Conservation (phyloP, 2,113 vertebrate genomes). For the Halichoeres trimaculatus region DNA sequence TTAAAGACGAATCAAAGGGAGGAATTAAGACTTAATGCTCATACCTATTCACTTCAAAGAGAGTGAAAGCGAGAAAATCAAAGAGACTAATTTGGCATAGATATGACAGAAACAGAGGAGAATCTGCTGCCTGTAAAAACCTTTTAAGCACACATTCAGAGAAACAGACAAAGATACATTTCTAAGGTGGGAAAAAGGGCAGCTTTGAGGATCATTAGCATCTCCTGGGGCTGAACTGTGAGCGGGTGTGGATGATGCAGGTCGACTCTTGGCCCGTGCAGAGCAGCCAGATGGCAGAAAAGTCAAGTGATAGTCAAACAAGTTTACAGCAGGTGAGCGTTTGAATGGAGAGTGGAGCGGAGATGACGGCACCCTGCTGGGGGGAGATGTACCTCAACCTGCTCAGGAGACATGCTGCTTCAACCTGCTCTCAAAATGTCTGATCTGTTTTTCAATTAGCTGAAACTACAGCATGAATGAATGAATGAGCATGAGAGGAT, state of each 20-base stretch:
- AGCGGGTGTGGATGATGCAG: constrained; percentile 25
- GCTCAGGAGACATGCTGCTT: constrained; percentile 27
- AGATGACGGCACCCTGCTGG: constrained; percentile 55
- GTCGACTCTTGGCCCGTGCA: constrained; percentile 37
- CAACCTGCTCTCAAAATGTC: constrained; percentile 16
- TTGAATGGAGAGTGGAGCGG: constrained; percentile 57
- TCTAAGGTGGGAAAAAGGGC: neutral
- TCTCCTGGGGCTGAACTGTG: constrained; percentile 46
- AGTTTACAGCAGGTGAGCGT: constrained; percentile 65
- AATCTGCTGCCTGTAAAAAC: constrained; percentile 23
- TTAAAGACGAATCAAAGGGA: constrained; percentile 23
- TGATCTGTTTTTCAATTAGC: constrained; percentile 12
- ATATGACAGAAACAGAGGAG: constrained; percentile 41
- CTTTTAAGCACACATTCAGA: constrained; percentile 10
- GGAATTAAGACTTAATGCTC: constrained; percentile 52
- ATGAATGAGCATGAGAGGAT: neutral
- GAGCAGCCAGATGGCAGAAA: constrained; percentile 69
- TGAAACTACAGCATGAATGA: neutral
- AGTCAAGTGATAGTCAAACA: constrained; percentile 72
- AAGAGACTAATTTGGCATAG: constrained; percentile 33
- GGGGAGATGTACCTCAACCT: constrained; percentile 33
- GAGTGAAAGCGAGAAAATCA: constrained; percentile 52
- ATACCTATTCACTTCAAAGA: constrained; percentile 60
- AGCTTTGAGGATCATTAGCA: constrained; percentile 22
- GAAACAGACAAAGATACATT: constrained; percentile 45